These are phyloP conservation scores for Thereva unica DNA, from an alignment of 2,888 invertebrate species.

Conservation along the genomic window DNA sequence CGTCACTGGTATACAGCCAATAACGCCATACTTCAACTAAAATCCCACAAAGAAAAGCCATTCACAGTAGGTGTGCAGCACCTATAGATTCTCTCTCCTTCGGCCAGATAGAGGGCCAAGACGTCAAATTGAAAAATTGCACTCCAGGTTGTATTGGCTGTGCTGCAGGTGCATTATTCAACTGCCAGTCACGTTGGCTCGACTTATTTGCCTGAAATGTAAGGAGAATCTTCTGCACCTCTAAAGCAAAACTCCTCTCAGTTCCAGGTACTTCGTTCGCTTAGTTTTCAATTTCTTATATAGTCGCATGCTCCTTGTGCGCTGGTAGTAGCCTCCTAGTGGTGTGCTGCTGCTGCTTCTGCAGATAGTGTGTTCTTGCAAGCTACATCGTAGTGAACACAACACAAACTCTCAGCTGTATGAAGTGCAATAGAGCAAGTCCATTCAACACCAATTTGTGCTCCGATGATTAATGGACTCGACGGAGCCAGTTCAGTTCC, in stretches of 20 bases:
- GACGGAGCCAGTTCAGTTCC: conserved; percentile 17
- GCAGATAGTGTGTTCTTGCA: conserved; percentile 15
- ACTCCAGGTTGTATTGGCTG: conserved; percentile 20
- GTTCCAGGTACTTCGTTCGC: too few relatives aligned
- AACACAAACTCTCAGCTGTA: conserved; percentile 19
- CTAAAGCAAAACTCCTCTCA: too few relatives aligned
- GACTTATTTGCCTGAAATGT: conserved; percentile 29
- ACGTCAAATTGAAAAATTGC: conserved; percentile 29
- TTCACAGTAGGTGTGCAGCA: conserved; percentile 2
- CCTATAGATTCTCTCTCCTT: neutral
- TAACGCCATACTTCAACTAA: conserved; percentile 23
- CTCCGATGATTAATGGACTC: conserved; percentile 26
- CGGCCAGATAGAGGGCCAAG: conserved; percentile 5
- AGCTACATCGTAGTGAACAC: conserved; percentile 18
- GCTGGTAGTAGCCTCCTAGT: too few relatives aligned
- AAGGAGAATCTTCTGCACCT: conserved; percentile 13
- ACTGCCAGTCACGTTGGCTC: conserved; percentile 25
- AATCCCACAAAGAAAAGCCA: conserved; percentile 19
- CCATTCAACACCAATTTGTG: conserved; percentile 35
- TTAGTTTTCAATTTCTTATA: too few relatives aligned
- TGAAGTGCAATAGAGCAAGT: conserved; percentile 30
- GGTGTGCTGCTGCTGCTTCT: too few relatives aligned
- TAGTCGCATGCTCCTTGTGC: too few relatives aligned
- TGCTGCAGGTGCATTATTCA: conserved; percentile 32
- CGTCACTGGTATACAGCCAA: neutral